Base-by-base conservation (phyloP, 2,888 invertebrate species). In the Arge pagana region DNA sequence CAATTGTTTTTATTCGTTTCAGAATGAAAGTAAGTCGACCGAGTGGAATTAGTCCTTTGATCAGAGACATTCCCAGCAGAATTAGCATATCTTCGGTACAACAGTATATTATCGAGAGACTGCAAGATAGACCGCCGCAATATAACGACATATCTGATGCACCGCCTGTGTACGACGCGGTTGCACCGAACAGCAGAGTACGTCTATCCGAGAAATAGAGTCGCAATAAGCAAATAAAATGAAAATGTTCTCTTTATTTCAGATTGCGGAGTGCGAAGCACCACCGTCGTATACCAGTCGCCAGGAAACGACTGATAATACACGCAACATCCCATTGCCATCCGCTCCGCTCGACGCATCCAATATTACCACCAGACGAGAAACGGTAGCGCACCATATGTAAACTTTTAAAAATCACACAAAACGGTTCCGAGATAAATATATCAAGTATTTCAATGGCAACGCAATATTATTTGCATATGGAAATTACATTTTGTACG, bases 111-210 rank as follows among this genome's bases (percentile, higher is more conserved):
- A 31, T 59, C 6, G 61, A 61, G 42, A 54, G 66, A 49, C 57
- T 68, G 54, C 60, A 61, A 52, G 67, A 68, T 31, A 64, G 70
- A 35, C 76, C 76, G 16, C 76, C 76, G 3, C 54, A 65, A 3
- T 76, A 76, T 48, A 63, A 56, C 16, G 70, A 71, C 48, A 55
- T 60, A 45, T 61, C 57, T 11, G 63, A 61, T 40, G 63, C 67
- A 18, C 71, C 72, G 4, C 69, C 71, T 1, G 53, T 67, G 3
- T 68, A 71, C 15, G 58, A 59, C 10, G 51, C 54, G 21, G 60
- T 61, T 33, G 50, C 41, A 40, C 52, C 54, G n/a, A 61, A 54
- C 31, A 54, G 52, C n/a, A n/a, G n/a, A 35, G 64, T 65, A 64
- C 33, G 41, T 56, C 13, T 15, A 42, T 51, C 49, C 37, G 19